Conservation (phyloP, 2,888 invertebrate genomes). For the Xanthia togata region DNA sequence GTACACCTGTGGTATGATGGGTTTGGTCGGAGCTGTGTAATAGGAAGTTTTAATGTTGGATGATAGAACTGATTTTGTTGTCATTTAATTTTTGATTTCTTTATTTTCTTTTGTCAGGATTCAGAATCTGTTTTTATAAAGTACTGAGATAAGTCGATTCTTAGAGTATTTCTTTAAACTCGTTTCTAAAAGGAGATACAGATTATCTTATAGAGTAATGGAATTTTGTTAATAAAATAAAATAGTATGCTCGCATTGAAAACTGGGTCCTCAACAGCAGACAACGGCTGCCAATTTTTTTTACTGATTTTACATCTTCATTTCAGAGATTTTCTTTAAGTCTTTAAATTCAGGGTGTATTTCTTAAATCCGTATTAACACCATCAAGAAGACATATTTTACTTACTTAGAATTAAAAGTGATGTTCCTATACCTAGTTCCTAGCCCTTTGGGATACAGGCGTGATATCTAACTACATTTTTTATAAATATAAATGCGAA, state of each 20-base stretch:
- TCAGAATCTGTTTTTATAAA: background rate
- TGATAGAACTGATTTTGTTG: background rate
- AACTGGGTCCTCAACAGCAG: background rate
- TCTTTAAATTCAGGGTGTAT: background rate
- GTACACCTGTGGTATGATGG: conserved; percentile 27
- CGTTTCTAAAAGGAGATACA: background rate
- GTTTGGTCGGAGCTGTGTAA: background rate
- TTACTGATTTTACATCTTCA: too few relatives aligned
- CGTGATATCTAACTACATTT: too few relatives aligned
- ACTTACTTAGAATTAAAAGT: background rate
- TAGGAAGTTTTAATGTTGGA: background rate
- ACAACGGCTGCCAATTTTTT: background rate
- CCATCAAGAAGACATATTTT: background rate
- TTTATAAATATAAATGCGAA: too few relatives aligned
- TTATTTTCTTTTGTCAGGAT: background rate
- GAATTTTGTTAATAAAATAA: background rate
- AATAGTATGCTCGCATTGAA: background rate
- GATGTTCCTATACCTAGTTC: too few relatives aligned
- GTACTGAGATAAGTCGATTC: background rate
- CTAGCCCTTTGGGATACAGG: too few relatives aligned
- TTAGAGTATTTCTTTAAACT: too few relatives aligned
- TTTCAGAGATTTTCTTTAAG: background rate
- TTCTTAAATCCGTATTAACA: background rate
- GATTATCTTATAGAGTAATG: background rate
- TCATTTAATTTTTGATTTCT: background rate